Conservation (phyloP, 30 jellyfish, hydroid and myxozoan species). For the Aurelia aurita region DNA sequence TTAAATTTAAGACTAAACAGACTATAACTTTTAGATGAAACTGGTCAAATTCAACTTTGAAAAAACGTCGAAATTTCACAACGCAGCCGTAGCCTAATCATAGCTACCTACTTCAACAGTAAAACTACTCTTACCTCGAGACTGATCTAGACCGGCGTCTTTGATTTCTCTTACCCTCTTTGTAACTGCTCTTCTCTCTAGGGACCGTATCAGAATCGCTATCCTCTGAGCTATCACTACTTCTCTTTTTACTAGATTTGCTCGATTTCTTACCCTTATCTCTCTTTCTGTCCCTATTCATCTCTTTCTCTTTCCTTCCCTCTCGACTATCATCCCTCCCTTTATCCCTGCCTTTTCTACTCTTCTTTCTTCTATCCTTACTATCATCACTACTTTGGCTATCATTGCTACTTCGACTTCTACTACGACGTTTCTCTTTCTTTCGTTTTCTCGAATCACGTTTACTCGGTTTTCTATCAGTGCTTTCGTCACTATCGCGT, state of each 20-base stretch:
- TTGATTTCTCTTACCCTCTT: conserved; percentile 77
- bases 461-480: not conserved
- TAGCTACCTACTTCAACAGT: not conserved
- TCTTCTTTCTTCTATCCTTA: conserved; percentile 3
- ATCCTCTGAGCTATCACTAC: conserved; percentile 42
- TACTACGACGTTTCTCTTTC: not conserved
- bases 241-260: conserved; percentile 7
- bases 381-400: not conserved
- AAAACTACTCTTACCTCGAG: conserved; percentile 62
- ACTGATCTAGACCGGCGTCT: conserved; percentile 64
- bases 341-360: not conserved
- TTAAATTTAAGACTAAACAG: no score
- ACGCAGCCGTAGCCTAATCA: no score
- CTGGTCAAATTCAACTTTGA: no score
- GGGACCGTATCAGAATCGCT: conserved; percentile 30
- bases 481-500: conserved; percentile 11
- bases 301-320: not conserved
- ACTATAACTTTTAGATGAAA: no score
- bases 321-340: not conserved
- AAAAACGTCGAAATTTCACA: no score
- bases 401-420: conserved; percentile 21
- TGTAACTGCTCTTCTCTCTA: conserved; percentile 11
- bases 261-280: not conserved
- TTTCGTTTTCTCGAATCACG: not conserved
- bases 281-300: conserved; percentile 24